Percentiles rank a stretch among this genome's conserved stretches.
These are phyloP conservation scores for Callipepla squamata DNA, from an alignment of 2,113 vertebrate genomes.

Conservation along the genomic window DNA sequence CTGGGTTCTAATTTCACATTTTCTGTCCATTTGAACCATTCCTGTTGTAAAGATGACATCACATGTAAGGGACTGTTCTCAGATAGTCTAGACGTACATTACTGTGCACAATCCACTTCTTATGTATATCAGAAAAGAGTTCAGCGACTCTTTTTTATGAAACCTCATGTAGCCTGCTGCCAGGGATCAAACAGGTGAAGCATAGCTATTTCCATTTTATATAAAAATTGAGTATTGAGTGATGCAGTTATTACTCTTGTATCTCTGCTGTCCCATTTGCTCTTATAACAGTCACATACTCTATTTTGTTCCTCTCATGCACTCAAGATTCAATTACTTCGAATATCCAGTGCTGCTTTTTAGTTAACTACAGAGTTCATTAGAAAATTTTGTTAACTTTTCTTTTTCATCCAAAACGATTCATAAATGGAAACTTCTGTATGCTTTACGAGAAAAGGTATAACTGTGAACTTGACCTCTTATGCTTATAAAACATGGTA, in stretches of 20 bases:
- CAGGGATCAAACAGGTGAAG: background rate
- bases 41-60: conserved; percentile 28
- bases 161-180: background rate
- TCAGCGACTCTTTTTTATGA: conserved; percentile 25
- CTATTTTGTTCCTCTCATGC: background rate
- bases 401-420: background rate
- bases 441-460: background rate
- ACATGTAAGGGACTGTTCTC: conserved; percentile 1
- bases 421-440: background rate
- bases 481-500: background rate
- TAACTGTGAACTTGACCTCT: accelerated
- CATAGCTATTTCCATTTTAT: background rate
- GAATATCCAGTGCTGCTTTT: background rate
- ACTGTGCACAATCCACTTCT: conserved; percentile 2
- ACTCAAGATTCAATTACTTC: background rate
- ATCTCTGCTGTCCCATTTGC: background rate
- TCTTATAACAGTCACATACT: background rate
- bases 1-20: background rate
- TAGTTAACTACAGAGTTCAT: background rate
- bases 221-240: background rate
- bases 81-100: conserved; percentile 35
- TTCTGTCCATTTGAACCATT: conserved; percentile 11
- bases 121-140: conserved; percentile 24
- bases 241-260: background rate
- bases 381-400: background rate